A percentile compares a stretch with the other conserved stretches of the same genome.
Evolutionary conservation across 1,140 invertebrate genomes (phyloP).

Genomic region (Drosophila ficusphila): DNA sequence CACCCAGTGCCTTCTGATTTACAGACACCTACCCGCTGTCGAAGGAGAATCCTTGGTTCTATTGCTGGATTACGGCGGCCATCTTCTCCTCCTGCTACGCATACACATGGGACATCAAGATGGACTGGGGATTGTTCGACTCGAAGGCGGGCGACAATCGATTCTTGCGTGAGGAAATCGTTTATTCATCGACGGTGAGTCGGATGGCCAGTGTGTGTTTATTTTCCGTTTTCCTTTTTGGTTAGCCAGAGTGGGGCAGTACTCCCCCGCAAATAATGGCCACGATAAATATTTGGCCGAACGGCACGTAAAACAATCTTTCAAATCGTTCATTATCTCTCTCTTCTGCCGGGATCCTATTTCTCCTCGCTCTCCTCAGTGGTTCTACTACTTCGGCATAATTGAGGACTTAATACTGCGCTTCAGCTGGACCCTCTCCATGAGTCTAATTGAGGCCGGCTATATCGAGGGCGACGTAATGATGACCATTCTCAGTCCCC

Average conservation of each 20-base stretch:
- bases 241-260: background rate
- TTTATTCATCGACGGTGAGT: constrained; percentile 89
- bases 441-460: constrained; percentile 91
- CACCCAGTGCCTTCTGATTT: background rate
- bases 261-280: constrained; percentile 55
- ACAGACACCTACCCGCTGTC: constrained; percentile 86
- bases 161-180: constrained; percentile 91
- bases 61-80: constrained; percentile 91
- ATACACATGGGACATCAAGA: constrained; percentile 97
- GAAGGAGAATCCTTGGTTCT: constrained; percentile 92
- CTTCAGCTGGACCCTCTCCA: constrained; percentile 92
- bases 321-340: constrained; percentile 59
- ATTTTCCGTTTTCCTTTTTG: background rate
- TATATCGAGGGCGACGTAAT: constrained; percentile 90
- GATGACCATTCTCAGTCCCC: constrained; percentile 90
- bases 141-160: constrained; percentile 91
- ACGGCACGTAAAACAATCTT: constrained; percentile 73
- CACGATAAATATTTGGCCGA: constrained; percentile 73
- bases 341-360: background rate
- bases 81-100: constrained; percentile 94
- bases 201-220: background rate
- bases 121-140: constrained; percentile 99
- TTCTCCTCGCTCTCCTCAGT: too few relatives aligned
- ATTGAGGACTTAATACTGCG: constrained; percentile 97
- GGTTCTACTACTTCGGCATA: constrained; percentile 99